A percentile compares a stretch with the other conserved stretches of the same genome.
These are phyloP conservation scores for Panthera tigris DNA, from an alignment of 2,113 vertebrate species.

Conservation along the genomic window DNA sequence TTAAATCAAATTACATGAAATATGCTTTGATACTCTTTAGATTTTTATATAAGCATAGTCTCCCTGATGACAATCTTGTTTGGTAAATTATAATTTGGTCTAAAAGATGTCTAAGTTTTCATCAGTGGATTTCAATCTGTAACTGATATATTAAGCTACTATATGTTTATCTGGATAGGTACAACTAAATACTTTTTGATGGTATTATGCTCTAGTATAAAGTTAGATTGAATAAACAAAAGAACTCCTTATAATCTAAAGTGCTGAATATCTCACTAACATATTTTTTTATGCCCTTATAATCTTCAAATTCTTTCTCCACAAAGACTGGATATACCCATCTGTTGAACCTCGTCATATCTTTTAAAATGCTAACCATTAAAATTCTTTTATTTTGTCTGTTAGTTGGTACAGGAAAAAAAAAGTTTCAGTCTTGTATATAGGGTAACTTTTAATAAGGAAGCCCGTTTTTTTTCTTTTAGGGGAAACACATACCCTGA, in stretches of 20 bases:
- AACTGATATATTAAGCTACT: background rate
- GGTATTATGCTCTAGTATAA: background rate
- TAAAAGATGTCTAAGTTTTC: background rate
- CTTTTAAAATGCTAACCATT: constrained; percentile 8
- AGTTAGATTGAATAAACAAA: background rate
- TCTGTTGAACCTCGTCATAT: background rate
- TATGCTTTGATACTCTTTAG: background rate
- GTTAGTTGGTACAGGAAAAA: constrained; percentile 18
- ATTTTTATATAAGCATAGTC: background rate
- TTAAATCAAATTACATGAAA: background rate
- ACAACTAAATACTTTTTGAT: background rate
- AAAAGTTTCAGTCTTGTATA: background rate
- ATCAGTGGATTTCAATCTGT: background rate
- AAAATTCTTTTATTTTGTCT: background rate
- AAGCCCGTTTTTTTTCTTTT: constrained; percentile 17
- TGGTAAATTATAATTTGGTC: background rate
- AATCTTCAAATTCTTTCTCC: constrained; percentile 34
- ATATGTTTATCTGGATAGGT: background rate
- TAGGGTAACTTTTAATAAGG: constrained; percentile 26
- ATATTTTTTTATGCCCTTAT: background rate
- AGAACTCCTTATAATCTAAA: background rate
- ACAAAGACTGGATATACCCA: background rate
- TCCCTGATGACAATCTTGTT: background rate
- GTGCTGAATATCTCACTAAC: background rate
- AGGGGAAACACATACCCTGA: background rate